A percentile compares a stretch with the other conserved stretches of the same genome.
Conservation (phyloP, 2,797 vertebrate genomes). For the Syncerus caffer region DNA sequence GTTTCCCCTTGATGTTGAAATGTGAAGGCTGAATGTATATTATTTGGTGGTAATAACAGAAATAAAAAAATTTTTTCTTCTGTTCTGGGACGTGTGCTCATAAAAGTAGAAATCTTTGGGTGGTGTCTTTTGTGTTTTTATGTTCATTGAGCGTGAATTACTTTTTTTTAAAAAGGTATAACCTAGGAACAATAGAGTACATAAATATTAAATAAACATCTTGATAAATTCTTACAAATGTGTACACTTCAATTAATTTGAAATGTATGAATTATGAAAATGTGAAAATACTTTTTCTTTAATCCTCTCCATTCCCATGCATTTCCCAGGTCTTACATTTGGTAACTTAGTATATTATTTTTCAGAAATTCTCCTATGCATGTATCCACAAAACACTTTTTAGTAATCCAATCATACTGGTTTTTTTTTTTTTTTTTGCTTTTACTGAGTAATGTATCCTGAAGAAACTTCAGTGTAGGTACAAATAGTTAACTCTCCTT, state of each 20-base stretch:
- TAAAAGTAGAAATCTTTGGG: not conserved
- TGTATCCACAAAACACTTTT: not conserved
- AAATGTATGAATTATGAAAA: constrained; percentile 13
- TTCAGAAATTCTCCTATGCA: not conserved
- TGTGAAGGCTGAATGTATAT: not conserved
- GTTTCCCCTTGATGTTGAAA: not conserved
- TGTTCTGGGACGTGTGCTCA: not conserved
- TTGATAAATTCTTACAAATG: not conserved
- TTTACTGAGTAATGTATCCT: not conserved
- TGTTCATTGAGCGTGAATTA: not conserved
- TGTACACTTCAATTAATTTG: not conserved
- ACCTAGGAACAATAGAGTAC: not conserved
- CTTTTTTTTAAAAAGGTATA: not conserved
- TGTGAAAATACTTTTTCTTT: constrained; percentile 17
- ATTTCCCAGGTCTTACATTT: not conserved
- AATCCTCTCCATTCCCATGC: not conserved
- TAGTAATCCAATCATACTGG: not conserved
- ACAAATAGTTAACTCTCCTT: not conserved
- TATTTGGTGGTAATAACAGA: not conserved
- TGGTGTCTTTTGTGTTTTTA: not conserved
- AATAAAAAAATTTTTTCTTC: not conserved
- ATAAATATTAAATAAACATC: not conserved
- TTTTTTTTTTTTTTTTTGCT: not conserved
- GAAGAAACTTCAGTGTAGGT: not conserved
- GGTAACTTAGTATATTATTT: not conserved